Evolutionary conservation across 2,797 vertebrate genomes (phyloP).

Genomic region (Macrochelys suwanniensis): DNA sequence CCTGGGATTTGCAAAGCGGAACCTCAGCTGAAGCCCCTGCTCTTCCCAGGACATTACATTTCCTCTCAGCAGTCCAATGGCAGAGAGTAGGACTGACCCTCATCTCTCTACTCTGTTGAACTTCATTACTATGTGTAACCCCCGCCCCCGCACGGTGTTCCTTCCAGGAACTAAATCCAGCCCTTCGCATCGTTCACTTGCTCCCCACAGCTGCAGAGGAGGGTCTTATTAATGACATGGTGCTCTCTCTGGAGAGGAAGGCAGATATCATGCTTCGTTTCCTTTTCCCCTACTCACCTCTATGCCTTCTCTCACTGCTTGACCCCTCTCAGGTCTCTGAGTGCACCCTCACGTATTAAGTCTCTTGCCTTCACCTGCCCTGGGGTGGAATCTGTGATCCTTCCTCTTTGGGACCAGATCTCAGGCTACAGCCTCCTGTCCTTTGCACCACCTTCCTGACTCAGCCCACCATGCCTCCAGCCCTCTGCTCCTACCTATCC

Average conservation of each 20-base stretch:
- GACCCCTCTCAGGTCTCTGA: too few species aligned
- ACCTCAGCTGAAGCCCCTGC: not conserved
- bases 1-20: not conserved
- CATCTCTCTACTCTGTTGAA: too few species aligned
- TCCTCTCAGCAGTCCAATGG: not conserved
- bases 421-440: not conserved
- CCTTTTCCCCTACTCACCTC: not conserved
- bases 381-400: too few species aligned
- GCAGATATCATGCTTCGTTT: not conserved
- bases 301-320: not conserved
- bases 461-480: not conserved
- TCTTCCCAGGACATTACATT: not conserved
- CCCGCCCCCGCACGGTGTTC: too few species aligned
- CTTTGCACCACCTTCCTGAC: not conserved
- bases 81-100: not conserved
- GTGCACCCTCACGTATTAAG: too few species aligned
- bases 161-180: too few species aligned
- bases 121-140: too few species aligned
- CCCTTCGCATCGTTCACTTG: not conserved
- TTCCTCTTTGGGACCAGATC: too few species aligned
- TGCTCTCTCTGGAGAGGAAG: not conserved
- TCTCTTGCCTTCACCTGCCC: too few species aligned
- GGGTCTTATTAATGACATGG: not conserved
- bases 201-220: not conserved
- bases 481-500: not conserved